phyloP scores from a whole-genome alignment of 2,797 vertebrate species.

The Pterois miles region DNA sequence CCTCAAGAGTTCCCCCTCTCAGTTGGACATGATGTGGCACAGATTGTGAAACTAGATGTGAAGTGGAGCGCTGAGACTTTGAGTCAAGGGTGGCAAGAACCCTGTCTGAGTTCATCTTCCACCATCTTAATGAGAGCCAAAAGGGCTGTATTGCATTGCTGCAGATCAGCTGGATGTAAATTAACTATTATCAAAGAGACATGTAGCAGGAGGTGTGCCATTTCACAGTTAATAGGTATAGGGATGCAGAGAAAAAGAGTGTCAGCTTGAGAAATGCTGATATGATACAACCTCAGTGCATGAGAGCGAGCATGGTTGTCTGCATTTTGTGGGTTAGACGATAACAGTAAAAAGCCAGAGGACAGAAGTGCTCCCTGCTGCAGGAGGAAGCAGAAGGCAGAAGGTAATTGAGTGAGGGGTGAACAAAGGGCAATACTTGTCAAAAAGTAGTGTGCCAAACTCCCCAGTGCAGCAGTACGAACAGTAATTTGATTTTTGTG shows the following conservation, averaged over 20 bases:
- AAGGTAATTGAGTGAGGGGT: conserved; percentile 26
- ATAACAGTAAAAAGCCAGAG: conserved; percentile 36
- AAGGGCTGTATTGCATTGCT: background rate
- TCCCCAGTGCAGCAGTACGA: conserved; percentile 1
- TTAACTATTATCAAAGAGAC: background rate
- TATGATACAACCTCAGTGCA: conserved; percentile 14
- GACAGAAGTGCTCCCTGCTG: conserved; percentile 41
- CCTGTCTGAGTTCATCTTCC: conserved; percentile 39
- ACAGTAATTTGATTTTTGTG: conserved; percentile 9
- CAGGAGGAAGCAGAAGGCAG: conserved; percentile 20
- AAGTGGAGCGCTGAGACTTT: conserved; percentile 4
- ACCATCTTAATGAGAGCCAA: conserved; percentile 31
- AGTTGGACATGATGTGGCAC: conserved; percentile 25
- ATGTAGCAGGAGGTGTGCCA: background rate
- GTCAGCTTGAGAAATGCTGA: conserved; percentile 13
- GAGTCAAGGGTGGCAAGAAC: conserved; percentile 9
- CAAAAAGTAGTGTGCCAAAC: conserved; percentile 25
- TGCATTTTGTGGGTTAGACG: conserved; percentile 26
- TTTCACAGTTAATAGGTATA: conserved; percentile 8
- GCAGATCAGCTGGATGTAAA: conserved; percentile 54
- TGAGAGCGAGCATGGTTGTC: background rate
- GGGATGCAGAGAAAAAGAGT: background rate
- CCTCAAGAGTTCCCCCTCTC: conserved; percentile 34
- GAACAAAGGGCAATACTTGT: conserved; percentile 24
- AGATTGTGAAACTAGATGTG: conserved; percentile 32